Base-by-base conservation (phyloP, 2,797 vertebrate genomes). In the Smutsia gigantea region DNA sequence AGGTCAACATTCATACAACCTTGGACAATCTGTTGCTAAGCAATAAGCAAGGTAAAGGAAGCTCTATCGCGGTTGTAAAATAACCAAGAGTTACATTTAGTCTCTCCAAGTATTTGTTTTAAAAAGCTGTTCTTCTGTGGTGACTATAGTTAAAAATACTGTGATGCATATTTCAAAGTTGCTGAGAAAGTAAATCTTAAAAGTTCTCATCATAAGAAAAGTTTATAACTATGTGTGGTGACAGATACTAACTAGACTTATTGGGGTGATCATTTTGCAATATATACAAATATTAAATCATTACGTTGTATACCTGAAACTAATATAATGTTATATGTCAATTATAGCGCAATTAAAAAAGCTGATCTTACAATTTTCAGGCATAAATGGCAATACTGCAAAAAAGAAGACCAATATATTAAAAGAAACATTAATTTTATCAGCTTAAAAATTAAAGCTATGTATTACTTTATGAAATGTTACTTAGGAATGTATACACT, bases 21-120 rank as follows among this genome's bases (percentile, higher is more conserved):
- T 77, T 71, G 55, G 61, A 49, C 10, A 89, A 92, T 77, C 29
- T 77, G 63, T 51, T 93, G 39, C 87, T 81, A 92, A 66, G 86
- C 69, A 83, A 83, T 11, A 55, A 82, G 17, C 53, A 87, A 61
- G 21, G 15, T 71, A 12, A 64, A 82, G 31, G 23, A 39, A 69
- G n/a, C 79, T 29, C 4, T 81, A 68, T 6, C n/a, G 59, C 51
- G 55, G n/a, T 15, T 82, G 31, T 74, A 74, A 90, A 90, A 87
- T 34, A 89, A 77, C 39, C 68, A 55, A 75, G 71, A 87, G 12
- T 51, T 74, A 49, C 42, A 51, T n/a, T 71, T 71, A 75, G 27
- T 55, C 39, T 94, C 77, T 87, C 3, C 34, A 34, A 51, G 42
- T 21, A 49, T 55, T 61, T 83, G 51, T 72, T 78, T 66, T 49